These are phyloP conservation scores for Enteromius fasciolatus DNA, from an alignment of 2,797 vertebrate species.

Conservation along the genomic window DNA sequence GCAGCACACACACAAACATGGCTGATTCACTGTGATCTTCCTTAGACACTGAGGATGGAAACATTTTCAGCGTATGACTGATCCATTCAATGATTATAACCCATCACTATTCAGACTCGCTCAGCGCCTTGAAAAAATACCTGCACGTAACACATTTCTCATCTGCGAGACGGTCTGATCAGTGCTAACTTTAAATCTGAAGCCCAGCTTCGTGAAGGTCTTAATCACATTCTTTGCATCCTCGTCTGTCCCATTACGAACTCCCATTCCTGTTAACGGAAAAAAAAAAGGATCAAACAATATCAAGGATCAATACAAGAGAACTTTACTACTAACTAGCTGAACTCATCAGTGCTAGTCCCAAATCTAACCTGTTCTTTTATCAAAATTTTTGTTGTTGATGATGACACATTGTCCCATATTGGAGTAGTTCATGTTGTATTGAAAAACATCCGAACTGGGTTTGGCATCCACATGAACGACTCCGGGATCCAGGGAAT, in stretches of 20 bases:
- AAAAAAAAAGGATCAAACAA: conserved; percentile 22
- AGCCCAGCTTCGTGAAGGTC: conserved; percentile 70
- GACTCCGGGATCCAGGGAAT: background rate
- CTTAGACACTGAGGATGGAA: conserved; percentile 62
- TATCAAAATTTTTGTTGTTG: conserved; percentile 86
- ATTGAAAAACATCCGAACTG: conserved; percentile 52
- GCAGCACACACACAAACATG: conserved; percentile 77
- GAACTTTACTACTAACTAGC: background rate
- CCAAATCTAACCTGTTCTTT: conserved; percentile 71
- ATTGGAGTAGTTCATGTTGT: conserved; percentile 79
- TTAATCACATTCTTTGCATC: conserved; percentile 62
- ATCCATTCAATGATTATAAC: background rate
- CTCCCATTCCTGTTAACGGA: conserved; percentile 61
- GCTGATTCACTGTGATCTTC: conserved; percentile 74
- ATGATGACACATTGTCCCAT: conserved; percentile 85
- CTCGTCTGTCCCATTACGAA: conserved; percentile 71
- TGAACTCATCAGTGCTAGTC: background rate
- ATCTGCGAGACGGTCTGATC: conserved; percentile 70
- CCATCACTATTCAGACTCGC: background rate
- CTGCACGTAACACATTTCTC: conserved; percentile 40
- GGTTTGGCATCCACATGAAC: conserved; percentile 22
- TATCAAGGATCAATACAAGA: background rate
- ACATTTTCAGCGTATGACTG: background rate
- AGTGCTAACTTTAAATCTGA: conserved; percentile 52
- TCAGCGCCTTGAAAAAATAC: conserved; percentile 48